A percentile compares a stretch with the other conserved stretches of the same genome.
These are phyloP conservation scores for Pomacea maculata DNA, from an alignment of 1,140 invertebrate genomes.

Conservation along the genomic window DNA sequence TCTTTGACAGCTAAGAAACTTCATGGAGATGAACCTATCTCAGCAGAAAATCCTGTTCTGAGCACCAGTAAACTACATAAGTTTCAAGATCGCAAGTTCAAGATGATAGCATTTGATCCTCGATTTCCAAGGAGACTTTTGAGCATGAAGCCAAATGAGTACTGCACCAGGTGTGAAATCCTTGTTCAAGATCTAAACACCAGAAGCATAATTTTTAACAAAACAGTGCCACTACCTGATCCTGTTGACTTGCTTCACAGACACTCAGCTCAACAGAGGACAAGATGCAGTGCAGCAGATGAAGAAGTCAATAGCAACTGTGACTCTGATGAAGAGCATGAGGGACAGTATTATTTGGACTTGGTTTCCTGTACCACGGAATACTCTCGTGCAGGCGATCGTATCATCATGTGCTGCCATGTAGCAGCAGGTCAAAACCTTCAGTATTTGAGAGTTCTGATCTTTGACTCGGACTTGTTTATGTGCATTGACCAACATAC, in stretches of 20 bases:
- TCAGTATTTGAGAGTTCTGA: conserved; percentile 3
- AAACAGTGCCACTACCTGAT: neutral
- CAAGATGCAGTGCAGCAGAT: too few relatives aligned
- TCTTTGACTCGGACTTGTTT: conserved; percentile 11
- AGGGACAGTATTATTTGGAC: neutral
- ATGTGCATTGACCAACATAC: conserved; percentile 5
- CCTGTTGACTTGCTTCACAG: neutral
- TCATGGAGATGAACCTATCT: conserved; percentile 1
- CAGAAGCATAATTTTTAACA: neutral
- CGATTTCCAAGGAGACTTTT: conserved; percentile 6
- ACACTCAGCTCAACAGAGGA: neutral
- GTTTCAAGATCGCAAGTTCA: conserved; percentile 22
- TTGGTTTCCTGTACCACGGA: conserved; percentile 4
- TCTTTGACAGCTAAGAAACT: conserved; percentile 8
- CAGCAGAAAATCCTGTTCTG: conserved; percentile 7
- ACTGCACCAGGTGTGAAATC: conserved; percentile 15
- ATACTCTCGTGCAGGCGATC: conserved; percentile 9
- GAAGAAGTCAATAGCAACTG: neutral
- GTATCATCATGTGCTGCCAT: conserved; percentile 9
- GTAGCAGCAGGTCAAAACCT: neutral
- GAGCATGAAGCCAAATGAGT: conserved; percentile 13
- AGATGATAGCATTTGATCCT: conserved; percentile 17
- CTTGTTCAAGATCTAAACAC: conserved; percentile 9
- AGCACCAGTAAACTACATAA: conserved; percentile 5
- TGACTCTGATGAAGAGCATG: conserved; percentile 3